Evolutionary conservation across 1,140 invertebrate species (phyloP), one percentile per base, ranked within the genome.

Genomic region (Mycetomoellerius zeteki): DNA sequence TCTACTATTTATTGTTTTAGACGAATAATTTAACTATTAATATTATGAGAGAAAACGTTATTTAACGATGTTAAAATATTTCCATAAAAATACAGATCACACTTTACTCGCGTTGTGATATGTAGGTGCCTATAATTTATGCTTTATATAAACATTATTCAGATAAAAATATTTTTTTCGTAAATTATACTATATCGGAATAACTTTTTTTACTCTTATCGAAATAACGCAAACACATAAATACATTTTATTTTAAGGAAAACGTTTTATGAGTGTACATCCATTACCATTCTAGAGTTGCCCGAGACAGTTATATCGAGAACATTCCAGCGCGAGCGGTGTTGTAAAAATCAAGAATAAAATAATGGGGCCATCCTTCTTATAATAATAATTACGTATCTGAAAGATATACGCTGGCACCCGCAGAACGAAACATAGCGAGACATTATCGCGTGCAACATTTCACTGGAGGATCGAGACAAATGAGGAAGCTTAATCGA

Each of bases 401-500:
- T 52, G 54, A n/a, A 62, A 14, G 19, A 60, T 84, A 47, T 56
- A 52, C 14, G 50, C 65, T 54, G 54, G 1, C 6, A 30, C 21
- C 56, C 3, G 27, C 21, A 1, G 54, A 69, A 33, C 72, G 72
- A 86, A 86, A 89, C 37, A 72, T 72, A 76, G 67, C 56, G 65
- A 21, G 69, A 81, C 62, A 69, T 75, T 85, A 88, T 89, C 56
- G 52, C 56, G 24, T 14, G 4, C 52, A 37, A 73, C 14, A 33
- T 50, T 58, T 33, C 19, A 8, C 1, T 6, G 16, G 58, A 58
- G 14, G 56, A 43, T 47, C 50, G 43, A 62, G 43, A 56, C 60
- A 85, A 77, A 85, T 58, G 60, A 56, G 30, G 8, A 64, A 86
- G 78, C 54, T 71, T 87, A 84, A 90, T 84, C 71, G 85, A 65